A percentile compares a stretch with the other conserved stretches of the same genome.
phyloP scores from a whole-genome alignment of 2,888 invertebrate species.

The Thecocarcelia acutangulata region DNA sequence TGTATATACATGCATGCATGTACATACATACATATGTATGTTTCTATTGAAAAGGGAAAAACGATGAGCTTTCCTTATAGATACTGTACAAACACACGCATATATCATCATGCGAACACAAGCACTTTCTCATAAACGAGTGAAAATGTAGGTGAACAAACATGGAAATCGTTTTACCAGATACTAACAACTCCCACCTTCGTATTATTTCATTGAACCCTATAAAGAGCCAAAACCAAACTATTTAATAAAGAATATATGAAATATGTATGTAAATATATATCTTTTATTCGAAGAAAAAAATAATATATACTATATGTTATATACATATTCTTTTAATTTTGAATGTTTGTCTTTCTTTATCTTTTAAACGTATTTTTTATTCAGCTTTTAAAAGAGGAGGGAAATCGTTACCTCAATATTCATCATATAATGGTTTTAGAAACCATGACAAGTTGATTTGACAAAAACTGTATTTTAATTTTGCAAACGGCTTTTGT shows the following conservation, averaged over 20 bases:
- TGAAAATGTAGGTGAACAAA: constrained; percentile 66
- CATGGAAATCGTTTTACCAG: constrained; percentile 49
- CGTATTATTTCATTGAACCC: constrained; percentile 68
- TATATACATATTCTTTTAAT: background rate
- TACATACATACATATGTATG: constrained; percentile 52
- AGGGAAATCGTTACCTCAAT: too few species aligned
- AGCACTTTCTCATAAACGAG: constrained; percentile 45
- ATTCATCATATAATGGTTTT: too few species aligned
- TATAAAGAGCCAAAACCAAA: constrained; percentile 54
- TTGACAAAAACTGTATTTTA: too few species aligned
- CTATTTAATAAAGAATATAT: constrained; percentile 13
- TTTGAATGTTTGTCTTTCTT: background rate
- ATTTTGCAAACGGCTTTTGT: background rate
- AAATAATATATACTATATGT: too few species aligned
- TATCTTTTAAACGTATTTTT: too few species aligned
- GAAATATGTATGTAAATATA: background rate
- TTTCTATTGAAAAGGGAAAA: constrained; percentile 43
- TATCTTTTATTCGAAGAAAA: too few species aligned
- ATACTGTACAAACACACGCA: constrained; percentile 25
- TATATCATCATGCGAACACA: constrained; percentile 22
- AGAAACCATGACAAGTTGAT: too few species aligned
- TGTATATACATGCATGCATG: constrained; percentile 24
- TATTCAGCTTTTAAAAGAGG: too few species aligned
- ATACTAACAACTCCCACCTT: constrained; percentile 65
- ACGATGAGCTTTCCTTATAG: constrained; percentile 58